These are phyloP conservation scores for Epizoanthus scotinus DNA, from an alignment of 92 coral and sea anemone genomes.

Conservation along the genomic window DNA sequence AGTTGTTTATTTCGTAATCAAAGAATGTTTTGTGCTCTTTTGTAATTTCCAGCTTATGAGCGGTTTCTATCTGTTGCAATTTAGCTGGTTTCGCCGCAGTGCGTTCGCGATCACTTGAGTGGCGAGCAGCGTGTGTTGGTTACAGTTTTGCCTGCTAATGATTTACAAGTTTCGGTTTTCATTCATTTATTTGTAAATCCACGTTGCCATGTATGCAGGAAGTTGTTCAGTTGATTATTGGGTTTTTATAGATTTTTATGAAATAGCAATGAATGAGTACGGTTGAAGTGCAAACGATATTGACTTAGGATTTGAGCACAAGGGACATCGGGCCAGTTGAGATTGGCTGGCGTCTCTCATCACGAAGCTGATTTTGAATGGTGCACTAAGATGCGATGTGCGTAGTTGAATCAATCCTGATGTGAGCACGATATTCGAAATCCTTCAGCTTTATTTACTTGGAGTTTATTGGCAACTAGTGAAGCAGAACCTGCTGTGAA, in stretches of 20 bases:
- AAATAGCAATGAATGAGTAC: conserved; percentile 38
- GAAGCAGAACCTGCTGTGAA: conserved; percentile 78
- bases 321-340: conserved; percentile 21
- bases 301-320: conserved; percentile 39
- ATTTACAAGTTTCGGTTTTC: conserved; percentile 8
- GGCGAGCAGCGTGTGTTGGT: background rate
- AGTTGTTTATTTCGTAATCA: conserved; percentile 31
- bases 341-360: conserved; percentile 30
- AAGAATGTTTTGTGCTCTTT: background rate
- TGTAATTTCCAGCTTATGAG: background rate
- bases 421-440: conserved; percentile 25
- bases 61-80: conserved; percentile 29
- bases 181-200: conserved; percentile 30
- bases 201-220: conserved; percentile 38
- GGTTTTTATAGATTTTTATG: conserved; percentile 43
- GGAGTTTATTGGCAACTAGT: conserved; percentile 62
- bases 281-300: conserved; percentile 42
- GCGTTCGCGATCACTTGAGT: background rate
- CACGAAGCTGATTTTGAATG: conserved; percentile 20
- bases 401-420: conserved; percentile 17
- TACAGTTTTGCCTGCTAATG: conserved; percentile 12
- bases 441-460: conserved; percentile 20
- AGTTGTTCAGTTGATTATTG: conserved; percentile 43
- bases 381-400: conserved; percentile 1
- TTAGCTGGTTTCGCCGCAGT: conserved; percentile 10